A percentile compares a stretch with the other conserved stretches of the same genome.
Evolutionary conservation across 2,113 vertebrate genomes (phyloP).

Genomic region (Menidia beryllina): DNA sequence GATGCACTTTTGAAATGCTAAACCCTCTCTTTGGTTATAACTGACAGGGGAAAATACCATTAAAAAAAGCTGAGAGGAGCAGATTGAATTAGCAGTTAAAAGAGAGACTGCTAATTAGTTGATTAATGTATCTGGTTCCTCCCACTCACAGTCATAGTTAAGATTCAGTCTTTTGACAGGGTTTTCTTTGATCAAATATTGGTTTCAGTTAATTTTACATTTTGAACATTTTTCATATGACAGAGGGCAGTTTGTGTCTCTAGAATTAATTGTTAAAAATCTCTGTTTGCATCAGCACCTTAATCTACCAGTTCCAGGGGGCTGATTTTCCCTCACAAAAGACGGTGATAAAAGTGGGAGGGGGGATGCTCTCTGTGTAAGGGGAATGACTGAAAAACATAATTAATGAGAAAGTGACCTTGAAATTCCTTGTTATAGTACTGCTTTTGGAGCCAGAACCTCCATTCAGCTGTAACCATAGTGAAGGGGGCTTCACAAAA

Average conservation of each 20-base stretch:
- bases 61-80: constrained; percentile 74
- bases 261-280: constrained; percentile 14
- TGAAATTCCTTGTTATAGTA: constrained; percentile 62
- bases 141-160: constrained; percentile 53
- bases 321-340: constrained; percentile 66
- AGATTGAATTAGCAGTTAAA: constrained; percentile 81
- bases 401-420: constrained; percentile 81
- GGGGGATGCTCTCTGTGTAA: constrained; percentile 58
- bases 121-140: constrained; percentile 77
- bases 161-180: constrained; percentile 45
- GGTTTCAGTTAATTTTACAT: constrained; percentile 34
- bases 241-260: not conserved
- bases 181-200: constrained; percentile 28
- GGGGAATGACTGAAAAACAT: constrained; percentile 66
- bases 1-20: constrained; percentile 85
- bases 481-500: constrained; percentile 61
- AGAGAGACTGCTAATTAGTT: constrained; percentile 82
- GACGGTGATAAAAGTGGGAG: constrained; percentile 59
- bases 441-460: constrained; percentile 50
- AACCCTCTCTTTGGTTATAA: constrained; percentile 77
- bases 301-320: constrained; percentile 29
- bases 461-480: constrained; percentile 67
- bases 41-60: constrained; percentile 69
- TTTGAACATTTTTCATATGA: not conserved
- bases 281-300: constrained; percentile 58